A percentile compares a stretch with the other conserved stretches of the same genome.
phyloP scores from a whole-genome alignment of 1,140 invertebrate genomes.

The Epicauta chinensis region DNA sequence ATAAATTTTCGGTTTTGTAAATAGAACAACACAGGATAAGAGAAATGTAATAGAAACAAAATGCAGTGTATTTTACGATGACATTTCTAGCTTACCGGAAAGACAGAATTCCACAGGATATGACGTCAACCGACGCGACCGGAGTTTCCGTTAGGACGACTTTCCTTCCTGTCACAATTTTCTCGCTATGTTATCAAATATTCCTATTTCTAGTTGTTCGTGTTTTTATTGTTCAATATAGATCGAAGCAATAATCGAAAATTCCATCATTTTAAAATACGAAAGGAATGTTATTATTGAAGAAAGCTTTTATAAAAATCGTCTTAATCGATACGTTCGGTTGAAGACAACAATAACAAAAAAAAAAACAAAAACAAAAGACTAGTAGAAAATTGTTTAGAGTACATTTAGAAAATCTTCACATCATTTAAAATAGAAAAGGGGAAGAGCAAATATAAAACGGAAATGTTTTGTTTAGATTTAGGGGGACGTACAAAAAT shows the following conservation, averaged over 20 bases:
- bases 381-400: conserved; percentile 7
- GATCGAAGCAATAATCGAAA: too few species aligned
- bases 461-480: too few species aligned
- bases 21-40: conserved; percentile 3
- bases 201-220: neutral
- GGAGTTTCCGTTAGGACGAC: conserved; percentile 17
- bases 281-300: too few species aligned
- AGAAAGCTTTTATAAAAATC: neutral
- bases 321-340: neutral
- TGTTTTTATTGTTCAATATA: too few species aligned
- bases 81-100: conserved; percentile 24
- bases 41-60: conserved; percentile 1
- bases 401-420: too few species aligned
- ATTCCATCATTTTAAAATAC: too few species aligned
- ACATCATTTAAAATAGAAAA: too few species aligned
- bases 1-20: too few species aligned
- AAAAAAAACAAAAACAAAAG: too few species aligned
- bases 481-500: too few species aligned
- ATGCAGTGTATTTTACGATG: conserved; percentile 16
- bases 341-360: too few species aligned
- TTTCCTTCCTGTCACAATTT: conserved; percentile 13
- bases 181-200: neutral
- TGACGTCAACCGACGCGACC: conserved; percentile 21
- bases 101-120: conserved; percentile 21
- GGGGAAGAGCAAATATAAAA: too few species aligned